Evolutionary conservation across 2,797 vertebrate species (phyloP).

Genomic region (Sebastes hubbsi): DNA sequence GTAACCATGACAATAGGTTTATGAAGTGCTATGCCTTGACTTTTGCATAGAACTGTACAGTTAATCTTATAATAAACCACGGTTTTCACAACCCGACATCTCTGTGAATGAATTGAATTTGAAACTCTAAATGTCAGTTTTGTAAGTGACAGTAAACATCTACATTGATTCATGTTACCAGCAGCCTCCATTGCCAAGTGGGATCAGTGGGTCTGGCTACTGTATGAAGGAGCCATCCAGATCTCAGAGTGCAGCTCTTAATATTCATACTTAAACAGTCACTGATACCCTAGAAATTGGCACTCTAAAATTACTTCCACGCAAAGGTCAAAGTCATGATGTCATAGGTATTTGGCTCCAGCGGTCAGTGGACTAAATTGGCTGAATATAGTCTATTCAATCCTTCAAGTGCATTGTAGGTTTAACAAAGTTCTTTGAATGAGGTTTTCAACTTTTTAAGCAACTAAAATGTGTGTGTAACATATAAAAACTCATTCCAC

Average conservation of each 20-base stretch:
- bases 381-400: neutral
- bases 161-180: slow-evolving; percentile 30
- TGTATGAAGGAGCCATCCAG: slow-evolving; percentile 24
- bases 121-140: slow-evolving; percentile 20
- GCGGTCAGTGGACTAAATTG: neutral
- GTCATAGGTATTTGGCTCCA: slow-evolving; percentile 43
- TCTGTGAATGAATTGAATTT: neutral
- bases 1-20: slow-evolving; percentile 32
- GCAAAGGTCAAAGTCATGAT: slow-evolving; percentile 67
- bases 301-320: slow-evolving; percentile 54
- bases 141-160: slow-evolving; percentile 21
- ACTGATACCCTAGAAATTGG: slow-evolving; percentile 54
- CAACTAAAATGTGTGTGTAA: neutral
- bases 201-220: slow-evolving; percentile 42
- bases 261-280: slow-evolving; percentile 42
- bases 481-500: slow-evolving; percentile 15
- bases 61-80: slow-evolving; percentile 3
- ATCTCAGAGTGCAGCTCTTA: slow-evolving; percentile 34
- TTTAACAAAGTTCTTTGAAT: neutral
- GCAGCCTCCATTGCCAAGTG: slow-evolving; percentile 31
- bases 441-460: neutral
- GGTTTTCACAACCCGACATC: neutral
- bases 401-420: neutral
- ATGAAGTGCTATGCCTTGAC: slow-evolving; percentile 3
- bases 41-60: neutral